These are phyloP conservation scores for Tamias sibiricus DNA, from an alignment of 2,113 vertebrate genomes.

Conservation along the genomic window DNA sequence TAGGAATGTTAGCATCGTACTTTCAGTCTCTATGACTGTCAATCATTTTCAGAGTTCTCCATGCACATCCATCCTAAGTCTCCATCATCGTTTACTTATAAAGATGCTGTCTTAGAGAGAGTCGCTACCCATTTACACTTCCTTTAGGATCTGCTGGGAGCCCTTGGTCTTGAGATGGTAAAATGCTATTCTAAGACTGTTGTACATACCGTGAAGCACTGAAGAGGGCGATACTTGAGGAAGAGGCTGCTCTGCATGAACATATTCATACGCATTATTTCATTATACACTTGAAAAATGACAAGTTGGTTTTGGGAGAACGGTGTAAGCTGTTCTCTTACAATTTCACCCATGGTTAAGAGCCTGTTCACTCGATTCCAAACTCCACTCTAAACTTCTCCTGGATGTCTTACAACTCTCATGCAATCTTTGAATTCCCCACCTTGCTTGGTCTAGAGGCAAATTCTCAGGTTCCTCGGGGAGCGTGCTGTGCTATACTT, in stretches of 20 bases:
- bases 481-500: neutral
- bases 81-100: neutral
- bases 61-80: neutral
- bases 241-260: constrained; percentile 42
- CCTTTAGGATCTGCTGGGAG: constrained; percentile 27
- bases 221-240: constrained; percentile 36
- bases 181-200: neutral
- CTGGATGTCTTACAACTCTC: constrained; percentile 66
- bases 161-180: constrained; percentile 15
- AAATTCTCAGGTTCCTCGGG: constrained; percentile 56
- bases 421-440: constrained; percentile 71
- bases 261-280: constrained; percentile 65
- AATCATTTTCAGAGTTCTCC: neutral
- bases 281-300: constrained; percentile 71
- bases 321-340: constrained; percentile 67
- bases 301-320: constrained; percentile 64
- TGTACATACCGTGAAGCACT: neutral
- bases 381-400: constrained; percentile 80
- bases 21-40: neutral
- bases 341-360: constrained; percentile 72
- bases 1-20: neutral
- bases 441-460: constrained; percentile 41
- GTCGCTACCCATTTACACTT: neutral
- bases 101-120: neutral
- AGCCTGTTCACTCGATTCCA: constrained; percentile 71